These are phyloP conservation scores for Acronicta aceris DNA, from an alignment of 2,888 invertebrate genomes.

Conservation along the genomic window DNA sequence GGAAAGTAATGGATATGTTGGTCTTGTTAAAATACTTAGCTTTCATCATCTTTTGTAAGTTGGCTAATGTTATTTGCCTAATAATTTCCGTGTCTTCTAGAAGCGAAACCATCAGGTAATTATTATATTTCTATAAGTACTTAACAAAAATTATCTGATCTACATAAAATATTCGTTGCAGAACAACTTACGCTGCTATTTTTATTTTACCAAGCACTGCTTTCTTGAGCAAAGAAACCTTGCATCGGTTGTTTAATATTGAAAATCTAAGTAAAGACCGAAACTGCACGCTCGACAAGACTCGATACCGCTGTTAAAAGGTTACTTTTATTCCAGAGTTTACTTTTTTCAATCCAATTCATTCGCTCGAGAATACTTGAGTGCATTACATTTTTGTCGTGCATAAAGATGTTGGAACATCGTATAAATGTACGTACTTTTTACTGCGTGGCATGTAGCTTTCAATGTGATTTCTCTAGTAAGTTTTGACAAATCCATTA, in stretches of 20 bases:
- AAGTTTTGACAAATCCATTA: not conserved
- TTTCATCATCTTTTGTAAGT: not conserved
- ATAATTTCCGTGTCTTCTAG: no score
- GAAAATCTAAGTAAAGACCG: slow-evolving; percentile 34
- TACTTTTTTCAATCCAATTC: slow-evolving; percentile 52
- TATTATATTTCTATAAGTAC: not conserved
- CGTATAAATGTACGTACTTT: not conserved
- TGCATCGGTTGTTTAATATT: slow-evolving; percentile 26
- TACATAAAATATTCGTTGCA: slow-evolving; percentile 11
- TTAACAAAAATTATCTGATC: not conserved
- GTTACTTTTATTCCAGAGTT: slow-evolving; percentile 29
- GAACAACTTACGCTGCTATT: slow-evolving; percentile 10
- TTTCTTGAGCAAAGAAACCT: slow-evolving; percentile 9
- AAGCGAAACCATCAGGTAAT: no score
- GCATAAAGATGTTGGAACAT: slow-evolving; percentile 9
- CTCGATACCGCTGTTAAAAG: slow-evolving; percentile 36
- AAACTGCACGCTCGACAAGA: slow-evolving; percentile 39
- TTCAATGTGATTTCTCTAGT: no score
- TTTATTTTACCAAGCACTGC: slow-evolving; percentile 11
- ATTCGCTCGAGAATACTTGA: slow-evolving; percentile 47
- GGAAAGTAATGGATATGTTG: no score
- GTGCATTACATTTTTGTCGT: slow-evolving; percentile 37
- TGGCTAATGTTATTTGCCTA: no score
- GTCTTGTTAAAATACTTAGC: no score
- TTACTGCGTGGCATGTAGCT: slow-evolving; percentile 1